Evolutionary conservation across 2,113 vertebrate genomes (phyloP).

Genomic region (human (Homo sapiens)): GRCh38 chr6:108949001-108949500

Average conservation of each 20-base stretch:
- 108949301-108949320: neutral
- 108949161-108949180: neutral
- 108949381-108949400: neutral
- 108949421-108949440: neutral
- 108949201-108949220: neutral
- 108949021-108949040: fast-evolving
- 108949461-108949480: neutral
- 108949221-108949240: neutral
- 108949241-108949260: too few relatives aligned
- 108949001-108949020: neutral
- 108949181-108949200: neutral
- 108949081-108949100: neutral
- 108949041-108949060: neutral
- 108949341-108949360: neutral
- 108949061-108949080: neutral
- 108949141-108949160: neutral
- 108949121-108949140: neutral
- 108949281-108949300: neutral
- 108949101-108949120: neutral
- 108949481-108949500: neutral
- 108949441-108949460: neutral
- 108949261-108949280: neutral
- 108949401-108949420: neutral
- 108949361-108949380: neutral
- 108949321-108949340: neutral